These are phyloP conservation scores for Arvicanthis niloticus DNA, from an alignment of 2,113 vertebrate genomes.

Conservation along the genomic window DNA sequence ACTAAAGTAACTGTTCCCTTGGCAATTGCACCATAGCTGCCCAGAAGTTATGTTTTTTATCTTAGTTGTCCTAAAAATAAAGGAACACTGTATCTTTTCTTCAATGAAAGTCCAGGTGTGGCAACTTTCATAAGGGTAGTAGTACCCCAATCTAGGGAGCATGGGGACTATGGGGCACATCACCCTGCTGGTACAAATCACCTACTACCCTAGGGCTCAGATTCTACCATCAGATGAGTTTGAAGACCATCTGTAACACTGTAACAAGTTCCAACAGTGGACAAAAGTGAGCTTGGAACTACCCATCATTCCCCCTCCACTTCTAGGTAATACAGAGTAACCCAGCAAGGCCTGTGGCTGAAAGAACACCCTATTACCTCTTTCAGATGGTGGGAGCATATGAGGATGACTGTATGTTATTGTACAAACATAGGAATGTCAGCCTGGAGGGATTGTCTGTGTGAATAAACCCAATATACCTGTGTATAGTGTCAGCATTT, in stretches of 20 bases:
- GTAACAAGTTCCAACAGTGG: constrained; percentile 12
- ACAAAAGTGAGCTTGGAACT: not conserved
- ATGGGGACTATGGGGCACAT: not conserved
- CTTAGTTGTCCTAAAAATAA: not conserved
- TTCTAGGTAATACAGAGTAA: not conserved
- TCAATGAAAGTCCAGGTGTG: not conserved
- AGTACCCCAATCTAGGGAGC: not conserved
- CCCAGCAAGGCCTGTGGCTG: not conserved
- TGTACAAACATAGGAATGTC: not conserved
- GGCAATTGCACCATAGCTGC: not conserved
- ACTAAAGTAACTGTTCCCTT: not conserved
- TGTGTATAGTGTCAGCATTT: not conserved
- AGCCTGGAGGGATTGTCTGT: not conserved
- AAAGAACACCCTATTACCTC: not conserved
- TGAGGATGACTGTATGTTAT: not conserved
- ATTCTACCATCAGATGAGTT: not conserved
- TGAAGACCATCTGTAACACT: not conserved
- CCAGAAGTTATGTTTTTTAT: not conserved
- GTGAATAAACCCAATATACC: not conserved
- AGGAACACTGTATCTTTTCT: not conserved
- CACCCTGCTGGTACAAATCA: not conserved
- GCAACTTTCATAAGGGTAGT: not conserved
- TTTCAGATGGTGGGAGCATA: not conserved
- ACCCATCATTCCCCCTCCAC: not conserved
- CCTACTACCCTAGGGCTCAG: not conserved